Conservation (phyloP, 2,888 invertebrate species). For the Abscondita cerata region DNA sequence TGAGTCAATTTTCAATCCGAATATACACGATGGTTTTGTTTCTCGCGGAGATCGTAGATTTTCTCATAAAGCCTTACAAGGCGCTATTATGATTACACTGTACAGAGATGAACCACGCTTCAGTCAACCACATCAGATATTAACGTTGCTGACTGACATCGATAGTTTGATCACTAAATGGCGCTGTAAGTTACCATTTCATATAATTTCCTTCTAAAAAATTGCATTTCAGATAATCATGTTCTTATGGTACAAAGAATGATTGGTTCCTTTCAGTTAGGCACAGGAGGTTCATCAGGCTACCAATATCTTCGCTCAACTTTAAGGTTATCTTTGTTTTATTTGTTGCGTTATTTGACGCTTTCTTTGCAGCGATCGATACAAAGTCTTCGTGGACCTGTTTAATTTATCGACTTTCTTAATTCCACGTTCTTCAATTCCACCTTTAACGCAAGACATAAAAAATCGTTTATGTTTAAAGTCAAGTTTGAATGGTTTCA, state of each 20-base stretch:
- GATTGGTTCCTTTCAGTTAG: constrained; percentile 95
- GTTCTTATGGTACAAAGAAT: constrained; percentile 98
- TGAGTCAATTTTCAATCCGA: constrained; percentile 86
- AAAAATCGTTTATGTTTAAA: constrained; percentile 69
- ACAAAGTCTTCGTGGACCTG: constrained; percentile 97
- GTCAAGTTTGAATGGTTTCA: constrained; percentile 7
- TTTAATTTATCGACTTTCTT: constrained; percentile 97
- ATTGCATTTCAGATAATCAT: constrained; percentile 83
- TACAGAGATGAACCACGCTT: constrained; percentile 97
- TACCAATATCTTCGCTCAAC: constrained; percentile 98
- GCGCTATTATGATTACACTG: constrained; percentile 97
- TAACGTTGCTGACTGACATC: constrained; percentile 95
- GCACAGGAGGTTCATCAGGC: constrained; percentile 98
- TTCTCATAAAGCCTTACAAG: constrained; percentile 91
- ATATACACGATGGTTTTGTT: constrained; percentile 82
- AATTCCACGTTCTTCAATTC: constrained; percentile 90
- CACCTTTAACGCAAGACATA: constrained; percentile 85
- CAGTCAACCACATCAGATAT: constrained; percentile 95
- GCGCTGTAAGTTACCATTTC: constrained; percentile 80
- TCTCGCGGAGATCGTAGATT: constrained; percentile 88
- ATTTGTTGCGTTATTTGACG: constrained; percentile 15
- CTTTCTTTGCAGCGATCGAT: constrained; percentile 84
- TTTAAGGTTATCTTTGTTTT: constrained; percentile 82
- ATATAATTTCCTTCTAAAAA: too few relatives aligned
- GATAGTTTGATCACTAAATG: constrained; percentile 98